Evolutionary conservation across 2,113 vertebrate species (phyloP).

Genomic region (Herpetotheres cachinnans): DNA sequence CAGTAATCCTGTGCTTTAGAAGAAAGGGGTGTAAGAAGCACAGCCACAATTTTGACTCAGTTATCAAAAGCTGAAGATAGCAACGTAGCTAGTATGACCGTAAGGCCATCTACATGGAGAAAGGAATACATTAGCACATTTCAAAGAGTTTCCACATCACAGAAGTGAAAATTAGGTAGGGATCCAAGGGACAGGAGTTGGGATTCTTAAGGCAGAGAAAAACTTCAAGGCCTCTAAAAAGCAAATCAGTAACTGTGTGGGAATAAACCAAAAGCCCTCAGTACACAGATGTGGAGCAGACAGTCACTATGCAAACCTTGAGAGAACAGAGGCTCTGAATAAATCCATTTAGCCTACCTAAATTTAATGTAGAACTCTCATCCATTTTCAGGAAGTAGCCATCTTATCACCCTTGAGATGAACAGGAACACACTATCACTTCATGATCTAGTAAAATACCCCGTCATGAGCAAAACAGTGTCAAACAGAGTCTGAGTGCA

Average conservation of each 20-base stretch:
- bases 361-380: neutral
- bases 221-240: neutral
- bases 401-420: neutral
- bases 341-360: neutral
- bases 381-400: neutral
- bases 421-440: neutral
- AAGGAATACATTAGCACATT: neutral
- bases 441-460: neutral
- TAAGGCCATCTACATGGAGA: neutral
- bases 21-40: neutral
- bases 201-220: neutral
- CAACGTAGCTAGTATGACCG: neutral
- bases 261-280: neutral
- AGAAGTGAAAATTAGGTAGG: neutral
- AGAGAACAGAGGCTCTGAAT: neutral
- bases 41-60: neutral
- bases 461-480: neutral
- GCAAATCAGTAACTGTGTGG: neutral
- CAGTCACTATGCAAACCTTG: neutral
- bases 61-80: neutral
- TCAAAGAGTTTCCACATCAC: neutral
- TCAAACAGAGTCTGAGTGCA: neutral
- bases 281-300: neutral
- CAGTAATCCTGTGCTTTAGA: neutral
- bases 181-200: neutral